A percentile compares a stretch with the other conserved stretches of the same genome.
These are phyloP conservation scores for Tinamus guttatus DNA, from an alignment of 2,113 vertebrate genomes.

Conservation along the genomic window DNA sequence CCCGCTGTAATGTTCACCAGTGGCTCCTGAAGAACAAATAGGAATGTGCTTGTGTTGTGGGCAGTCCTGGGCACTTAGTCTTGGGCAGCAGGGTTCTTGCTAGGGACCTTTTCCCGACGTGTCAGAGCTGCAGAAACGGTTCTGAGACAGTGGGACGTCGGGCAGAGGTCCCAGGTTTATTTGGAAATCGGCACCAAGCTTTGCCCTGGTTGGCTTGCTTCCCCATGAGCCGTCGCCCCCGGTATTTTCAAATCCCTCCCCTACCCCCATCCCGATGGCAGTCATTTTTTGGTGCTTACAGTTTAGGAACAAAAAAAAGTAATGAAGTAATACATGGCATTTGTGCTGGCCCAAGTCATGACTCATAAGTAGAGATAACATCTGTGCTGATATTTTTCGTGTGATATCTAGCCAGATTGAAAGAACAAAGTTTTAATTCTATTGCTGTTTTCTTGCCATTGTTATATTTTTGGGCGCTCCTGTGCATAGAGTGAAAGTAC, in stretches of 20 bases:
- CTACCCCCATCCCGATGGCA: neutral
- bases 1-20: neutral
- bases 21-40: neutral
- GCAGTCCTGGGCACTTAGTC: neutral
- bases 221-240: neutral
- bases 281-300: slow-evolving; percentile 1
- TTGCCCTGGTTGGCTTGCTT: neutral
- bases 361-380: slow-evolving; percentile 44
- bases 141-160: accelerated
- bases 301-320: neutral
- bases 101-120: neutral
- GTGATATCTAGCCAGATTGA: slow-evolving; percentile 6
- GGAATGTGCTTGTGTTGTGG: accelerated
- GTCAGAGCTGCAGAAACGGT: neutral
- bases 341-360: slow-evolving; percentile 40
- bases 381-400: slow-evolving; percentile 53
- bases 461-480: slow-evolving; percentile 46
- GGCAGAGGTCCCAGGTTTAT: neutral
- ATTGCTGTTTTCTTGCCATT: slow-evolving; percentile 39
- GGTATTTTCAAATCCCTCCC: neutral
- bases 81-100: neutral
- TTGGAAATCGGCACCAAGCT: neutral
- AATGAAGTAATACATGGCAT: slow-evolving; percentile 31
- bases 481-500: neutral
- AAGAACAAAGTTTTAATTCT: slow-evolving; percentile 28